Evolutionary conservation across 1,140 invertebrate species (phyloP).

Genomic region (Drosophila eugracilis): DNA sequence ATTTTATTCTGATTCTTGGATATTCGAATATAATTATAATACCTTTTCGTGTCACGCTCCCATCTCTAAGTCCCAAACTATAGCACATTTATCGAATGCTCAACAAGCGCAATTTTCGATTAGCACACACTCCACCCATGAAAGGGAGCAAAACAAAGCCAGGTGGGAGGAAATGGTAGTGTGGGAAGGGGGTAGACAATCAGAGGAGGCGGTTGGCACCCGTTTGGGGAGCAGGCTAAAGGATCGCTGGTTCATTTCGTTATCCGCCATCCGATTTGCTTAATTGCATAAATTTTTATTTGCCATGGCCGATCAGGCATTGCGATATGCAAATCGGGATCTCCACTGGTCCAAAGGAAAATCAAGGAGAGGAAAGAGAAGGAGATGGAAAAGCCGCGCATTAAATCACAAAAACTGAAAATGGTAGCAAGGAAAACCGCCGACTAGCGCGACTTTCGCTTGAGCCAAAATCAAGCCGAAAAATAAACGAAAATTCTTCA

Average conservation of each 20-base stretch:
- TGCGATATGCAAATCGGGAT: slow-evolving; percentile 73
- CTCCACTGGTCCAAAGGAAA: slow-evolving; percentile 29
- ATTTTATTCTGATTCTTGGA: too few species aligned
- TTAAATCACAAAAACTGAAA: slow-evolving; percentile 72
- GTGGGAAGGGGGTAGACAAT: not conserved
- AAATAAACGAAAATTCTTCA: slow-evolving; percentile 50
- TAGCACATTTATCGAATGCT: slow-evolving; percentile 39
- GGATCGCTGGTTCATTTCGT: slow-evolving; percentile 41
- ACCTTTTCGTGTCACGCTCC: slow-evolving; percentile 7
- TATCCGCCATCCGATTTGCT: slow-evolving; percentile 72
- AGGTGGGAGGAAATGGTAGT: not conserved
- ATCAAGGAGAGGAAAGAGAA: not conserved
- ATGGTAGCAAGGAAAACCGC: slow-evolving; percentile 60
- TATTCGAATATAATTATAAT: too few species aligned
- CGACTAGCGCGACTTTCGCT: slow-evolving; percentile 63
- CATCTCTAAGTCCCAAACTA: slow-evolving; percentile 5
- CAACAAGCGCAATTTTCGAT: slow-evolving; percentile 34
- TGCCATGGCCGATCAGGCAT: slow-evolving; percentile 64
- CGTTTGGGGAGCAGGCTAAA: slow-evolving; percentile 19
- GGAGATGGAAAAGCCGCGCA: slow-evolving; percentile 57
- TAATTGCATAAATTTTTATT: slow-evolving; percentile 83
- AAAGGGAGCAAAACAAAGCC: slow-evolving; percentile 10
- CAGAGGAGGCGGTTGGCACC: slow-evolving; percentile 12
- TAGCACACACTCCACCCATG: slow-evolving; percentile 30
- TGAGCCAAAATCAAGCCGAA: slow-evolving; percentile 44